Evolutionary conservation across 1,140 invertebrate genomes (phyloP), one percentile per base, ranked within the genome.

Genomic region (Nephila pilipes): DNA sequence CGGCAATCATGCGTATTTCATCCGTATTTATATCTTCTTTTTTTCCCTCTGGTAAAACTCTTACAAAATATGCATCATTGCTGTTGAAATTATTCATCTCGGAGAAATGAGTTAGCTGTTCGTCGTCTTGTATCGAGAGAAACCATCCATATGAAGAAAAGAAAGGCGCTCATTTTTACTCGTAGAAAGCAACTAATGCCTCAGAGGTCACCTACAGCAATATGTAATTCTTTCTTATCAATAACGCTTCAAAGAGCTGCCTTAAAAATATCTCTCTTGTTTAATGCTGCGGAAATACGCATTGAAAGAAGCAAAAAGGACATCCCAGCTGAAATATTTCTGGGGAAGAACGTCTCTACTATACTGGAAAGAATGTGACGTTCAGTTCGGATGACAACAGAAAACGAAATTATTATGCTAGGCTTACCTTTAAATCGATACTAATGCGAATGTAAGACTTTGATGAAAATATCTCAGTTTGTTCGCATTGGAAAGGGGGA

Each of bases 201-300:
- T 83, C 22, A 25, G 65, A 87, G 85, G 83, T 93, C 91, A 93
- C 83, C 65, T 58, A 83, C 60, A 93, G 58, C 91, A 79, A 91
- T 91, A 91, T 85, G 90, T 65, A 85, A 93, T 93, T 93, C 83
- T 93, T 87, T 87, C 91, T 87, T 93, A 93, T 93, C 91, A 93
- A 92, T 92, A 85, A 92, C 90, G 81, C 90, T 69, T 83, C 36
- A 85, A 75, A 69, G 60, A 92, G 80, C 90, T 85, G 90, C 90
- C 90, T 92, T 81, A 85, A 92, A 92, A 92, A 92, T 92, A 60
- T 63, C 81, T 83, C 58, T 92, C 46, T 65, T 92, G 90, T 57
- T 85, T 92, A 92, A 92, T 92, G 90, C 90, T 69, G 90, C 90
- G 90, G 46, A 85, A 92, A 85, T 69, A 85, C 80, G 90, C 81